Base-by-base conservation (phyloP, 2,113 vertebrate genomes). In the Zingel zingel region DNA sequence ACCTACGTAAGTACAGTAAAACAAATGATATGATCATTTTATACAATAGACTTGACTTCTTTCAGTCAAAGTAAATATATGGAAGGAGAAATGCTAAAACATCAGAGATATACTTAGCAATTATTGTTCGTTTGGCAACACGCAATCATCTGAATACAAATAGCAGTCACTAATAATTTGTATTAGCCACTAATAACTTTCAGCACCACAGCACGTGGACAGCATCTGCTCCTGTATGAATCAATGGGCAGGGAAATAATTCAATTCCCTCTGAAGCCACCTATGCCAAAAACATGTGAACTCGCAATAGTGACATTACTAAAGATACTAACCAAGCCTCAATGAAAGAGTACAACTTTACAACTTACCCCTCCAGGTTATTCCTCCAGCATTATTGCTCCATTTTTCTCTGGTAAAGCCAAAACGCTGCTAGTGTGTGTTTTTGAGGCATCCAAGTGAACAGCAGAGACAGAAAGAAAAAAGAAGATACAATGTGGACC, bases 361-460 rank as follows among this genome's bases (percentile, higher is more conserved):
- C 12, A 90, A 92, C 93, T 94, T 77, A 94, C 93, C 92, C 64
- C 69, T 74, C 14, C 75, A 59, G 87, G 81, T 86, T 85, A 87
- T 86, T 83, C 74, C 70, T 90, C 64, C 64, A 33, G 47, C 68
- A 74, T 88, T 69, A 89, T 65, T 84, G 54, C 43, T 87, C 79
- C 89, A 84, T 89, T 84, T 43, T 82, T 81, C 57, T 74, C 71
- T 70, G 27, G 65, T 65, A 61, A 76, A 82, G 33, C 51, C 78
- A 77, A 82, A 89, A 86, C 68, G 81, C 64, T 79, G 69, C 54
- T 66, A 64, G 51, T 70, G 77, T 79, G 51, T 77, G 66, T 62
- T 66, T 73, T 43, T 69, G 62, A 82, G 56, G 72, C 50, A 84
- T 64, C 68, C 87, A 82, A 83, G 82, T 91, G 64, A 85, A 66